Base-by-base conservation (phyloP, 2,888 invertebrate genomes). In the Lycocerus yunnanus region DNA sequence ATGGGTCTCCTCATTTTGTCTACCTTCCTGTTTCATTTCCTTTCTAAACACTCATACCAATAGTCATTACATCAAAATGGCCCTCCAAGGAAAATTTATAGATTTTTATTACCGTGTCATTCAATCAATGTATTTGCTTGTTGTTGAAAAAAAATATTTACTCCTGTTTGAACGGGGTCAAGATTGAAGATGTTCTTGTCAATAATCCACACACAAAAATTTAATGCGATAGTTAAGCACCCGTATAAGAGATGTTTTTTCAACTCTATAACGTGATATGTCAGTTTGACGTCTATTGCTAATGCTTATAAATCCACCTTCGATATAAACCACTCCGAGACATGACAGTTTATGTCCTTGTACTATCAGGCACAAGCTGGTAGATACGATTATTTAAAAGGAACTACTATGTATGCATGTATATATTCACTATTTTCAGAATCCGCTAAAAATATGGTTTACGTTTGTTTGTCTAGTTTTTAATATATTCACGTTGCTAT, bases 261-360 rank as follows among this genome's bases (percentile, higher is more conserved):
- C 24, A 69, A 73, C 27, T 16, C 59, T 13, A 71, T 74, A 71
- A 66, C 75, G 66, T 60, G 71, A 71, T 75, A 71, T 69, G 72
- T 72, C 75, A 75, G 66, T 66, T 43, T 66, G 74, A 71, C 69
- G 58, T 75, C 71, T 75, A 71, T 69, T 66, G 65, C 69, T 72
- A 72, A 72, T 72, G 71, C 69, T 72, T 71, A 69, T 72, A 75
- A 72, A 75, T 75, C 75, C 75, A 75, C 71, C 71, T 69, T 69
- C 61, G 60, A 75, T 68, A 63, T 69, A 73, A 72, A 63, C 71
- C 71, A 60, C 43, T 68, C 61, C 43, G 59, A 71, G 27, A 71
- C 74, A 74, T 65, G 69, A 74, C 73, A 70, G 66, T 68, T 69
- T 67, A 63, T 66, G 73, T 69, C 69, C 60, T 66, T 65, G 73